Percentiles rank a stretch among this genome's conserved stretches.
These are phyloP conservation scores for Gasteruption jaculator DNA, from an alignment of 2,888 invertebrate species.

Conservation along the genomic window DNA sequence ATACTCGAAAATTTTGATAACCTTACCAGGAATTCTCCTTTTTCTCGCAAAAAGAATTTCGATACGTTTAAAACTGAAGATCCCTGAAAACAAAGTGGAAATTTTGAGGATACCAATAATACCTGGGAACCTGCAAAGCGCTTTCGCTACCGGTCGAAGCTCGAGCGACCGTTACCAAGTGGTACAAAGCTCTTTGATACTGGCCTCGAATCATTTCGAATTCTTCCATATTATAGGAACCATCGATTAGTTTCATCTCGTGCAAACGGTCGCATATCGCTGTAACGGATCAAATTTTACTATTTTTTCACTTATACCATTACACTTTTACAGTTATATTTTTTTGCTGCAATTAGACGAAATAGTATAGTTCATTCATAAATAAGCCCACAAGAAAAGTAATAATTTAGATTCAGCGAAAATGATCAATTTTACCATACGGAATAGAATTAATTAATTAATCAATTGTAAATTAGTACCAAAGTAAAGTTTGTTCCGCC, in stretches of 20 bases:
- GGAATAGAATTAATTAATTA: background rate
- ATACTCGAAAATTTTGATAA: slow-evolving; percentile 2
- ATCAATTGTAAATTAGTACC: slow-evolving; percentile 45
- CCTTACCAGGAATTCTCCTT: background rate
- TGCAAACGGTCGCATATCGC: slow-evolving; percentile 65
- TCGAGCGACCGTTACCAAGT: slow-evolving; percentile 60
- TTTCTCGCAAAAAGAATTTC: no score
- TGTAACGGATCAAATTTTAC: slow-evolving; percentile 33
- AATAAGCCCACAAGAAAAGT: background rate
- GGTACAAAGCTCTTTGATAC: slow-evolving; percentile 65
- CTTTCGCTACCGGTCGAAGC: slow-evolving; percentile 37
- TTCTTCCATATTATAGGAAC: slow-evolving; percentile 66
- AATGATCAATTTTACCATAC: slow-evolving; percentile 1
- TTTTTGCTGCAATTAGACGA: no score
- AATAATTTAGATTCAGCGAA: slow-evolving; percentile 2
- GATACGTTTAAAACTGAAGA: no score
- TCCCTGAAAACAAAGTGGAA: background rate
- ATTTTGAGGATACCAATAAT: slow-evolving; percentile 2
- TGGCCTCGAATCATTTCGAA: slow-evolving; percentile 67
- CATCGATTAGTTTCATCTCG: slow-evolving; percentile 67
- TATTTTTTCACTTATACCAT: no score
- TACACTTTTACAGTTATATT: no score
- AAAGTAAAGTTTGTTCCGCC: slow-evolving; percentile 62
- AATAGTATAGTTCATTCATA: background rate
- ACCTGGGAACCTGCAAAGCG: slow-evolving; percentile 34